Conservation (phyloP, 2,113 vertebrate genomes). For the Phrynocephalus versicolor region DNA sequence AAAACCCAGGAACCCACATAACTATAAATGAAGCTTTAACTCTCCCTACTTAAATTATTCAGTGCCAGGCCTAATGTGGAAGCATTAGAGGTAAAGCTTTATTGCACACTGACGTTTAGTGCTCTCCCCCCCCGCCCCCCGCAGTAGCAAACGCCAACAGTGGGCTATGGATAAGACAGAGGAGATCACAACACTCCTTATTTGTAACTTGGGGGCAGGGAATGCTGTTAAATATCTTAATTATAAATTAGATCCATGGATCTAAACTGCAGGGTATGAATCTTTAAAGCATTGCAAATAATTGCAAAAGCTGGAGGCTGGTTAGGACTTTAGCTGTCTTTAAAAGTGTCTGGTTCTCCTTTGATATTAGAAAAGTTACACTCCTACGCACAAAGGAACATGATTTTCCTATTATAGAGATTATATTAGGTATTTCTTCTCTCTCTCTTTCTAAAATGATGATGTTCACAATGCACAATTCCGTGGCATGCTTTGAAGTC, state of each 20-base stretch:
- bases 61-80: neutral
- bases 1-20: slow-evolving; percentile 24
- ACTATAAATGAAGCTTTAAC: neutral
- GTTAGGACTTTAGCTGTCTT: slow-evolving; percentile 40
- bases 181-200: slow-evolving; percentile 10
- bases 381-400: neutral
- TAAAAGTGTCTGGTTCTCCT: slow-evolving; percentile 31
- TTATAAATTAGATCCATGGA: slow-evolving; percentile 57
- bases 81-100: slow-evolving; percentile 37
- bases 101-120: slow-evolving; percentile 40
- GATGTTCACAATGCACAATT: no score
- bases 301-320: slow-evolving; percentile 49
- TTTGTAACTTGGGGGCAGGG: slow-evolving; percentile 5
- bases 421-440: neutral
- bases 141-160: slow-evolving; percentile 31
- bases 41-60: slow-evolving; percentile 40
- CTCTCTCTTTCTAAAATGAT: no score
- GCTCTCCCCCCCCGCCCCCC: neutral
- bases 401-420: neutral
- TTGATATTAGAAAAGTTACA: slow-evolving; percentile 46
- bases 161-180: neutral
- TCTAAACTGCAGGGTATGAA: slow-evolving; percentile 50
- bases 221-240: slow-evolving; percentile 42
- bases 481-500: no score
- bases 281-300: slow-evolving; percentile 60